These are phyloP conservation scores for Talpa occidentalis DNA, from an alignment of 2,113 vertebrate species.

Conservation along the genomic window DNA sequence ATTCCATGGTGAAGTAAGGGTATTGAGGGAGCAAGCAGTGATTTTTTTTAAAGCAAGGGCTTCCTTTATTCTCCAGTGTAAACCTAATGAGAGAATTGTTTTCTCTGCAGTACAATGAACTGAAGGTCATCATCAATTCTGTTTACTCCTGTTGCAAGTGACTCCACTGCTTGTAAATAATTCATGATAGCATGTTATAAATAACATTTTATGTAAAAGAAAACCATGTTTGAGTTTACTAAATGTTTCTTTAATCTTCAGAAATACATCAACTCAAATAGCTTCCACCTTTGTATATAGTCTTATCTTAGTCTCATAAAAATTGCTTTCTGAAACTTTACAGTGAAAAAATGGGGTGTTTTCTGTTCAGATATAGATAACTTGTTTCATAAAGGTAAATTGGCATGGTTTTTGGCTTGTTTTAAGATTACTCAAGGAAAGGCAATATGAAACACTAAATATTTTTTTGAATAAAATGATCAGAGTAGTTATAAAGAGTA, in stretches of 20 bases:
- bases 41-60: neutral
- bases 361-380: neutral
- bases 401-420: neutral
- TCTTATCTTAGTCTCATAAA: slow-evolving; percentile 14
- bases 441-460: neutral
- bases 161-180: slow-evolving; percentile 72
- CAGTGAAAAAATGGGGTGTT: neutral
- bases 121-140: slow-evolving; percentile 74
- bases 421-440: neutral
- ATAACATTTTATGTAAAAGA: slow-evolving; percentile 75
- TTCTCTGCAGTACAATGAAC: slow-evolving; percentile 59
- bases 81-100: slow-evolving; percentile 61
- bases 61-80: slow-evolving; percentile 50
- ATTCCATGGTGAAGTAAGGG: neutral
- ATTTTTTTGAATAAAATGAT: neutral
- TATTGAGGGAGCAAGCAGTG: neutral
- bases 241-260: slow-evolving; percentile 70
- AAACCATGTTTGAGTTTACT: slow-evolving; percentile 54
- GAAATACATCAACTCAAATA: slow-evolving; percentile 63
- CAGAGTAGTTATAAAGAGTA: neutral
- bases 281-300: neutral
- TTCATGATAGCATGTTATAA: slow-evolving; percentile 74
- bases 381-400: neutral
- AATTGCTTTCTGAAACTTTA: slow-evolving; percentile 43
- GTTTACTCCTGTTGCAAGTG: slow-evolving; percentile 63